phyloP scores from a whole-genome alignment of 2,113 vertebrate species.

The Paratilapia polleni region DNA sequence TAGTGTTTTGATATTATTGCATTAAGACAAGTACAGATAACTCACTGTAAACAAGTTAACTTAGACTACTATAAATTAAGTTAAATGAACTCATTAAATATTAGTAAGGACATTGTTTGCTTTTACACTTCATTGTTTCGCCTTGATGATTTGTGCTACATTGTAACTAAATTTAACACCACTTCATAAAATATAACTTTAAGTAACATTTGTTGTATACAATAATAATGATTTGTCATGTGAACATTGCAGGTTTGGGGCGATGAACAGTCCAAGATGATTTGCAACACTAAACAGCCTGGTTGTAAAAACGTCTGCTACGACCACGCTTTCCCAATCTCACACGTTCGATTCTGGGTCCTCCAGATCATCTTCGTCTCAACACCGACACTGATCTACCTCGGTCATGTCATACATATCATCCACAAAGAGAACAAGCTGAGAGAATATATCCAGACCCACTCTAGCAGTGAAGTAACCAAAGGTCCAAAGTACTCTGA shows the following conservation, averaged over 20 bases:
- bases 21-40: neutral
- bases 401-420: conserved; percentile 91
- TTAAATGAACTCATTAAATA: neutral
- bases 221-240: neutral
- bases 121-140: neutral
- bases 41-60: neutral
- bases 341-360: conserved; percentile 96
- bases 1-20: neutral
- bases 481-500: conserved; percentile 82
- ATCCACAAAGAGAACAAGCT: conserved; percentile 90
- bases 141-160: neutral
- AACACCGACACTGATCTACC: conserved; percentile 91
- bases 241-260: conserved; percentile 73
- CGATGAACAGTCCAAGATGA: conserved; percentile 93
- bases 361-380: conserved; percentile 96
- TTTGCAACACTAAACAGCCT: conserved; percentile 94
- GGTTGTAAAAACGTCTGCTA: conserved; percentile 97
- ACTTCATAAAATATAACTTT: no score
- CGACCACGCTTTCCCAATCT: conserved; percentile 94
- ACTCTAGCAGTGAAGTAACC: neutral
- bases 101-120: neutral
- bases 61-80: neutral
- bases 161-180: neutral
- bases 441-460: conserved; percentile 69
- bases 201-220: no score